phyloP scores from a whole-genome alignment of 2,113 vertebrate genomes.

The Sander lucioperca region DNA sequence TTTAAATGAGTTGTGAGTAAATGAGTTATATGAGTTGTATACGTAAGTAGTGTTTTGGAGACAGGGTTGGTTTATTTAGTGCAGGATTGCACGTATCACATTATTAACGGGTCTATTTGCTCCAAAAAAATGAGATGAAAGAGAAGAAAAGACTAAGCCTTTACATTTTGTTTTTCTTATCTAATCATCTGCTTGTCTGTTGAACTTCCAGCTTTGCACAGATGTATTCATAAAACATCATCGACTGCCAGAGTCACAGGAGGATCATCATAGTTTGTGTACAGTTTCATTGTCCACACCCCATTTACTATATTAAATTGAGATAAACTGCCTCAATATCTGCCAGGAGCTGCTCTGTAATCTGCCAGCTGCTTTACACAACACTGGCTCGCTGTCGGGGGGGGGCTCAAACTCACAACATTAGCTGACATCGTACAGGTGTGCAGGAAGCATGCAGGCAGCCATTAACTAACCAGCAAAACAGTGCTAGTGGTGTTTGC shows the following conservation, averaged over 20 bases:
- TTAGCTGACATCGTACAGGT: slow-evolving; percentile 49
- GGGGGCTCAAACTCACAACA: slow-evolving; percentile 33
- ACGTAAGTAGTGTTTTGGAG: too few species aligned
- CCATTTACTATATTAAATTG: slow-evolving; percentile 58
- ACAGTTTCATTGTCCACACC: slow-evolving; percentile 62
- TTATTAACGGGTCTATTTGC: background rate
- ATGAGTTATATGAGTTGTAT: too few species aligned
- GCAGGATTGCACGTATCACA: background rate
- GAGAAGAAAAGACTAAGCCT: background rate
- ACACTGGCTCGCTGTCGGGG: slow-evolving; percentile 34
- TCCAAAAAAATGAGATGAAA: background rate
- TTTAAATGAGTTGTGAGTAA: too few species aligned
- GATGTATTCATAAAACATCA: slow-evolving; percentile 35
- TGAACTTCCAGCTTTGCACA: slow-evolving; percentile 12
- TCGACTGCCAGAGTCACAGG: slow-evolving; percentile 28
- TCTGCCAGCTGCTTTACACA: slow-evolving; percentile 61
- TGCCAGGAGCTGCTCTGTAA: slow-evolving; percentile 51
- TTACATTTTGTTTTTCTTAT: background rate
- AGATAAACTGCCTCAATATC: slow-evolving; percentile 59
- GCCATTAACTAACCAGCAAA: slow-evolving; percentile 33
- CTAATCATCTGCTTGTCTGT: slow-evolving; percentile 40
- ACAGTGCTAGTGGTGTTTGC: slow-evolving; percentile 22
- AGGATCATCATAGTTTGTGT: slow-evolving; percentile 58
- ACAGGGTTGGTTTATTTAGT: too few species aligned
- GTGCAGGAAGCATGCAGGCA: slow-evolving; percentile 41